Conservation (phyloP, 2,797 vertebrate genomes). For the Peromyscus melanophrys region DNA sequence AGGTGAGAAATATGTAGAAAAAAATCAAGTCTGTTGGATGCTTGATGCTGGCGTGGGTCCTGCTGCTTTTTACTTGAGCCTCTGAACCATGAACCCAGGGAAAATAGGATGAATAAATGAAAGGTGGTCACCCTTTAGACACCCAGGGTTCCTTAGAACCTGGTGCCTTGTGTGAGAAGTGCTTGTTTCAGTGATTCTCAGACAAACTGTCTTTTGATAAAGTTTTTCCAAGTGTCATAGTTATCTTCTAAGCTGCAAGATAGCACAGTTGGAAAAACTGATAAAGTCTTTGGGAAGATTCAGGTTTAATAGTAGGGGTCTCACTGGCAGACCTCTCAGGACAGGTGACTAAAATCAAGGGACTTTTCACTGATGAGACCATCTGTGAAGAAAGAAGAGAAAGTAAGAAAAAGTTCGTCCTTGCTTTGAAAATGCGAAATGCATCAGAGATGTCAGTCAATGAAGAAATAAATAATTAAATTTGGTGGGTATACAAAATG, state of each 20-base stretch:
- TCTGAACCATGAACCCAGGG: constrained; percentile 50
- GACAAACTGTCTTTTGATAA: constrained; percentile 31
- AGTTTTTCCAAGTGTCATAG: constrained; percentile 12
- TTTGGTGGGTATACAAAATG: neutral
- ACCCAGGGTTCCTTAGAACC: constrained; percentile 60
- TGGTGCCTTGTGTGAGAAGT: constrained; percentile 10
- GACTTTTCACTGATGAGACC: neutral
- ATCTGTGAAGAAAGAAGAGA: neutral
- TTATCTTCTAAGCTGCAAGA: neutral
- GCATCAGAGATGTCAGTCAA: neutral
- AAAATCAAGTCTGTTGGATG: constrained; percentile 74
- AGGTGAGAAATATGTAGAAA: neutral
- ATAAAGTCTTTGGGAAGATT: neutral
- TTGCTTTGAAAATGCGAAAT: neutral
- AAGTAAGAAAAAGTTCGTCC: neutral
- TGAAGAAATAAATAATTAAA: neutral
- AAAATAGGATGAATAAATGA: constrained; percentile 79
- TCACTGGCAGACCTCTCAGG: neutral
- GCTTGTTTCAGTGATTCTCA: constrained; percentile 6
- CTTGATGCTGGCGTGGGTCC: constrained; percentile 39
- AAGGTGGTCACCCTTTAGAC: constrained; percentile 55
- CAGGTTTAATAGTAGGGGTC: neutral
- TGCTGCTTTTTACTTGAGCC: constrained; percentile 71
- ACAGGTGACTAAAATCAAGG: neutral
- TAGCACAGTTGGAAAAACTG: constrained; percentile 12